phyloP scores from a whole-genome alignment of 1,140 invertebrate genomes.

The Branchinecta lindahli region DNA sequence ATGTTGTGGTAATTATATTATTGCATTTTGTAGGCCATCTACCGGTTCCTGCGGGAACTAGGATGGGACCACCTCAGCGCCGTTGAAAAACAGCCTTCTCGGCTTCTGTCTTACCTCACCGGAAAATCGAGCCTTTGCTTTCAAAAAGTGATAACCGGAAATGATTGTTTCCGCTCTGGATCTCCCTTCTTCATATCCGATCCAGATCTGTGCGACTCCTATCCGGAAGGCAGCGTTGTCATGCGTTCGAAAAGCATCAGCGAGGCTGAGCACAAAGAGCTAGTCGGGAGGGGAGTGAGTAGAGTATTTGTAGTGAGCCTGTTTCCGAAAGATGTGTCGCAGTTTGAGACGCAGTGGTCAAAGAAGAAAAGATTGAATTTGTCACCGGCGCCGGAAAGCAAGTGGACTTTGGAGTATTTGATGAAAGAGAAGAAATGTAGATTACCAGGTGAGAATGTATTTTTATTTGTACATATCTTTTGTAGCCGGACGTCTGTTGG shows the following conservation, averaged over 20 bases:
- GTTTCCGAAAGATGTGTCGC: not conserved
- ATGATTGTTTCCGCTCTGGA: not conserved
- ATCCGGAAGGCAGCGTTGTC: not conserved
- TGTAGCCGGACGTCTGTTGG: no score
- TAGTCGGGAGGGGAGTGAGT: not conserved
- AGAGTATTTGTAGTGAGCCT: not conserved
- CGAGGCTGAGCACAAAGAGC: not conserved
- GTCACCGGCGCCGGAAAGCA: not conserved
- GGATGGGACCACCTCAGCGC: not conserved
- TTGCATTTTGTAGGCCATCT: not conserved
- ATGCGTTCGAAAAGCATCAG: not conserved
- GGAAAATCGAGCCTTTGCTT: not conserved
- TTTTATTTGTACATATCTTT: no score
- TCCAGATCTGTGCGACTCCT: not conserved
- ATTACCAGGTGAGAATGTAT: not conserved
- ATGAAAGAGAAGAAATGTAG: conserved; percentile 3
- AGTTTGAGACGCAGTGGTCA: not conserved
- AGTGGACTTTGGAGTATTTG: not conserved
- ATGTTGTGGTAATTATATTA: no score
- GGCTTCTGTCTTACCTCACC: not conserved
- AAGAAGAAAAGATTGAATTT: not conserved
- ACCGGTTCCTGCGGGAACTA: not conserved
- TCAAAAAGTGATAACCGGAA: not conserved
- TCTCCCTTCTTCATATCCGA: not conserved
- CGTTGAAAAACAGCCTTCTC: not conserved